Base-by-base conservation (phyloP, 2,113 vertebrate species). In the Lagopus leucura region DNA sequence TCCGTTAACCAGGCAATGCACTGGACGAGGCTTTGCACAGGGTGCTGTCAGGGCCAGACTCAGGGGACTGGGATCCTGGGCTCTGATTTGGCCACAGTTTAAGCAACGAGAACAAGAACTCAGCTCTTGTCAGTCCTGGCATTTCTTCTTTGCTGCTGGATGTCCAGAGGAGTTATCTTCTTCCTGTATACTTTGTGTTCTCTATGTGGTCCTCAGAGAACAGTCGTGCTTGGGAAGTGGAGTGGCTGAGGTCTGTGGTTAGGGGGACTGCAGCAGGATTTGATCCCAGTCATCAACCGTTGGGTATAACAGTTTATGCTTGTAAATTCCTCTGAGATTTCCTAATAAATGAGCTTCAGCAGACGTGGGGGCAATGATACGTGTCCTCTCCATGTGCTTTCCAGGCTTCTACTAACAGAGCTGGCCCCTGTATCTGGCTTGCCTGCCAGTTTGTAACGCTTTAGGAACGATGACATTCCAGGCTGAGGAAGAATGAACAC, bases 1-100 rank as follows among this genome's bases (percentile, higher is more conserved):
- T 83, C 82, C 86, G 67, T 86, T 92, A 95, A 43, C 65, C 57
- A 71, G 89, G 77, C 76, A 89, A 38, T 27, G 61, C 61, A 73
- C 3, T 21, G 72, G 58, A 61, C 55, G 63, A 52, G 36, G 54
- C 55, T 74, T 90, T 74, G 65, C 69, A 43, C 19, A 82, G 86
- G 75, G 32, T 58, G 64, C 57, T 38, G 45, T 81, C 74, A 75
- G 45, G 60, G 43, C 15, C 2, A 15, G 61, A 32, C 54, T 52
- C 43, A 28, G 38, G 61, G 50, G 83, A 87, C 10, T 8, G 24
- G 54, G 8, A 2, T 58, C 36, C 55, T 86, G 69, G 40, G 25
- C 76, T 70, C 61, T 67, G 71, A n/a, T 65, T 70, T 82, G 61
- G 88, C 28, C 61, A 42, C 40, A 52, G 28, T 21, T 55, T 86